Evolutionary conservation across 2,797 vertebrate species (phyloP).

Genomic region (Sebastes itinus): DNA sequence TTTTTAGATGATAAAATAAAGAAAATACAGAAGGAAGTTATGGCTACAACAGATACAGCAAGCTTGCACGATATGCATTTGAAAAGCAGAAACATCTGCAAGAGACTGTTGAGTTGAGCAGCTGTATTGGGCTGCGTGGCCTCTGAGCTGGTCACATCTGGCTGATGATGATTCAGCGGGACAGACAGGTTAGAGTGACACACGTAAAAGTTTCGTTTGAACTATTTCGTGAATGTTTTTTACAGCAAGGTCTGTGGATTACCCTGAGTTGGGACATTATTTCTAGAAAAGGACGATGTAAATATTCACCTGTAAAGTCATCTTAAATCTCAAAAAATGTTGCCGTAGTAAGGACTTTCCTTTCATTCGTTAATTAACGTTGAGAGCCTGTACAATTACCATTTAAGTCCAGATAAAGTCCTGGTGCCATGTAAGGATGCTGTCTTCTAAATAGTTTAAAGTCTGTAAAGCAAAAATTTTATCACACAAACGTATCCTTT

Average conservation of each 20-base stretch:
- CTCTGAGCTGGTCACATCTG: slow-evolving; percentile 19
- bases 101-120: slow-evolving; percentile 1
- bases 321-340: not conserved
- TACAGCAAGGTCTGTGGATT: not conserved
- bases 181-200: slow-evolving; percentile 28
- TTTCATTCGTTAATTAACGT: not conserved
- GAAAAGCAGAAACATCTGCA: slow-evolving; percentile 24
- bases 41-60: not conserved
- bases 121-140: not conserved
- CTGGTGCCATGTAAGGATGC: not conserved
- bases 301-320: not conserved
- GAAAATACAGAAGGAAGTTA: slow-evolving; percentile 30
- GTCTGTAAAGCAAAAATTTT: not conserved
- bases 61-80: not conserved
- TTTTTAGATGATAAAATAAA: slow-evolving; percentile 40
- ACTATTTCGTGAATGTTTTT: not conserved
- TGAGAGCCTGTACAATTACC: not conserved
- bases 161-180: slow-evolving; percentile 4
- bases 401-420: not conserved
- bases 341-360: not conserved
- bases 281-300: not conserved
- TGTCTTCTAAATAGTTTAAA: not conserved
- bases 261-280: not conserved
- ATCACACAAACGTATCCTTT: not conserved
- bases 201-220: not conserved